Base-by-base conservation (phyloP, 2,888 invertebrate genomes). In the Urechis unicinctus region DNA sequence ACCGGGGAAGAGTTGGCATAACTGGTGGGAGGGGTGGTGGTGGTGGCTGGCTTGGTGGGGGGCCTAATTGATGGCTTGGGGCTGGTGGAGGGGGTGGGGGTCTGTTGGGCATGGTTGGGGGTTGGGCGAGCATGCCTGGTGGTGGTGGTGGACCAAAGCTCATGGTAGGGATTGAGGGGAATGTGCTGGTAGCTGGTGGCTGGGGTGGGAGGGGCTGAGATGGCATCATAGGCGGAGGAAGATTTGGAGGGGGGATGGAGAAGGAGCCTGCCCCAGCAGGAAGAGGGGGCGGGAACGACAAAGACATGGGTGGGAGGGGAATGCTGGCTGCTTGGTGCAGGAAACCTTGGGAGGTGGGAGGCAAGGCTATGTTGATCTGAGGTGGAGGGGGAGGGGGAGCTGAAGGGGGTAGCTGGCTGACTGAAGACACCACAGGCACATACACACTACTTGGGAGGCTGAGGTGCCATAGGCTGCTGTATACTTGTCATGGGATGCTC, bases 1-100 rank as follows among this genome's bases (percentile, higher is more conserved):
- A 22, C 17, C 24, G 26, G 26, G 50, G 29, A n/a, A 50, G 26
- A 44, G 53, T 42, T 28, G 52, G 53, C 21, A 41, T 41, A 5
- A 43, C 29, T 4, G 52, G 58, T 25, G 51, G 58, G n/a, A 46
- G 44, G n/a, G 50, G 36, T 9, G 48, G 52, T 5, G 45, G 50
- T 13, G 59, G 49, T 6, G 49, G 52, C 1, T 47, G 58, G 17
- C 46, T 44, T 4, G 43, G 36, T 31, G 57, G 53, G 17, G 31
- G 50, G 3, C 21, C 42, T 25, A 29, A 44, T 17, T 30, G 46
- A 13, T 30, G 43, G 4, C 24, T 44, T 2, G 28, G 41, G 21
- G 22, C 21, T 21, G 17, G 9, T 13, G 36, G 36, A 17, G 36
- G 36, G 36, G 36, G 36, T 9, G 17, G 9, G 9, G 36, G 36